Base-by-base conservation (phyloP, 2,113 vertebrate species). In the Copsychus sechellarum region DNA sequence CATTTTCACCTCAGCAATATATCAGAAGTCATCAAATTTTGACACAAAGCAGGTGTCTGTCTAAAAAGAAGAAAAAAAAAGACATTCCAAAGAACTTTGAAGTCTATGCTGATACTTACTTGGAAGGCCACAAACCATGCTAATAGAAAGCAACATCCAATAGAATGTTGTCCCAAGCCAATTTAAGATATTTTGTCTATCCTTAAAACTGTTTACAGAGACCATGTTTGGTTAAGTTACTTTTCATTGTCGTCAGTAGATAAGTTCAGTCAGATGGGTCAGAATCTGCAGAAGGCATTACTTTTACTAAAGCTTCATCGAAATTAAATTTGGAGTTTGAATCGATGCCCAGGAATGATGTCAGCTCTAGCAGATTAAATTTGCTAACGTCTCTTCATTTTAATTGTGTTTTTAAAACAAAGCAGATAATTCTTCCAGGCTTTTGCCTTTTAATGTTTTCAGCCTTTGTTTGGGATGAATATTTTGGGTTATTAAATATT, bases 291-390 rank as follows among this genome's bases (percentile, higher is more conserved):
- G 78, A 90, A 97, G 81, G 58, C 87, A 96, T 97, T 96, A 89
- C 88, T 93, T 92, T 91, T 90, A 80, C 13, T 89, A 80, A 92
- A 90, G 72, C 93, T 96, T 66, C 76, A 83, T 78, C 25, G 62
- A 96, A 97, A 97, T 97, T 95, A 96, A 97, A 96, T 95, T 97
- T 96, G 87, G 86, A 91, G 67, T 92, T 95, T 97, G 92, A 97
- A 80, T 92, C 36, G 5, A 34, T 94, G 94, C 95, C 85, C 92
- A 93, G 94, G 74, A 96, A 88, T 96, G 90, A 97, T 95, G 83
- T 96, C 93, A 98, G 77, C 83, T 92, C 73, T 81, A 96, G 88
- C 77, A 95, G 84, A 97, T 93, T 91, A 92, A 62, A n/a, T 96
- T 96, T 95, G 53, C 91, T 93, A 88, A 91, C 4, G 33, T 95